A percentile compares a stretch with the other conserved stretches of the same genome.
These are phyloP conservation scores for Zaprionus gabonicus DNA, from an alignment of 1,140 invertebrate genomes.

Conservation along the genomic window DNA sequence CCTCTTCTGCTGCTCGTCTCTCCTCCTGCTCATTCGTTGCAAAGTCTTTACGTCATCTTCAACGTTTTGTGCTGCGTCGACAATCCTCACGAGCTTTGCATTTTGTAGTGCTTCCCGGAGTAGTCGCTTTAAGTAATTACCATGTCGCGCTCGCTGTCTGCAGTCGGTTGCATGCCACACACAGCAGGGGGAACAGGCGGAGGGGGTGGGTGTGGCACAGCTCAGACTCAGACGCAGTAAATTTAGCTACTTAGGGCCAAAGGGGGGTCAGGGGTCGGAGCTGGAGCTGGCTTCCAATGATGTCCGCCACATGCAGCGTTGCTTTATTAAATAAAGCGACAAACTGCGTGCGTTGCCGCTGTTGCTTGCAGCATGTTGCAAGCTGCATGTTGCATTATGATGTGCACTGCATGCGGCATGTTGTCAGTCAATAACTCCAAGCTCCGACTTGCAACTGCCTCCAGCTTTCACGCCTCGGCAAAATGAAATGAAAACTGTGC, in stretches of 20 bases:
- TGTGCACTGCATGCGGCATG: conserved; percentile 15
- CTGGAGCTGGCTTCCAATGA: not conserved
- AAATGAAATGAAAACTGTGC: conserved; percentile 11
- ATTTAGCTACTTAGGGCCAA: conserved; percentile 30
- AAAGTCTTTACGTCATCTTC: conserved; percentile 14
- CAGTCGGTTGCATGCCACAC: conserved; percentile 4
- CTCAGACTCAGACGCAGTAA: conserved; percentile 28
- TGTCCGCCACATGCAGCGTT: conserved; percentile 35
- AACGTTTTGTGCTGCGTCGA: conserved; percentile 42
- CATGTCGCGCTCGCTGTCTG: conserved; percentile 43
- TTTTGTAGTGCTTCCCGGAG: conserved; percentile 52
- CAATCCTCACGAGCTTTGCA: conserved; percentile 57
- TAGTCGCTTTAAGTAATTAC: conserved; percentile 74
- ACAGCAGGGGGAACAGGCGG: conserved; percentile 4
- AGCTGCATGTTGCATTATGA: conserved; percentile 15
- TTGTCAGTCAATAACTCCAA: conserved; percentile 23
- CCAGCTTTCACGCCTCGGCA: not conserved
- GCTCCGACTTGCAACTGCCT: conserved; percentile 8
- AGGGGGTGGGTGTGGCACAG: not conserved
- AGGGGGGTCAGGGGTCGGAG: not conserved
- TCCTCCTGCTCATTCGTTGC: not conserved
- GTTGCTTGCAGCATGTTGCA: conserved; percentile 8
- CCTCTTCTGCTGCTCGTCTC: conserved; percentile 28
- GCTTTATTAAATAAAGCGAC: conserved; percentile 46
- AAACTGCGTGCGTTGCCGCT: conserved; percentile 13